These are phyloP conservation scores for Deroplatys truncata DNA, from an alignment of 2,888 invertebrate genomes.

Conservation along the genomic window DNA sequence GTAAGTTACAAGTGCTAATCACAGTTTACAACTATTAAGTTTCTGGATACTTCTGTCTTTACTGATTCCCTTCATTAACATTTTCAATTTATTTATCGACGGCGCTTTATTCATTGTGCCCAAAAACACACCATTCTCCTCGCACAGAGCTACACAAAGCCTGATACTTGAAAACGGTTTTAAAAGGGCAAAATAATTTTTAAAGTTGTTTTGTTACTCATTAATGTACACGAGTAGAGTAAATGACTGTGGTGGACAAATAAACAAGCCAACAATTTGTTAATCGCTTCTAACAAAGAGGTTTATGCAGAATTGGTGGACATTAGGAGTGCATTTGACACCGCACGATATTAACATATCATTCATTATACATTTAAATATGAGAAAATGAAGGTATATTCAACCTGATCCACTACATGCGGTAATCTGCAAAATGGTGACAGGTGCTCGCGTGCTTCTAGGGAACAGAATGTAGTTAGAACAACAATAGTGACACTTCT, in stretches of 20 bases:
- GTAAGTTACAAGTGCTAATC: too few species aligned
- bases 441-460: background rate
- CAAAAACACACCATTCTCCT: too few species aligned
- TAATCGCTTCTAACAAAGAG: background rate
- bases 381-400: background rate
- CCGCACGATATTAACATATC: background rate
- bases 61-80: too few species aligned
- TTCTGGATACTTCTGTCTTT: too few species aligned
- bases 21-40: too few species aligned
- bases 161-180: background rate
- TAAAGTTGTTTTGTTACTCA: background rate
- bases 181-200: background rate
- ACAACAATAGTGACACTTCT: too few species aligned
- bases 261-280: background rate
- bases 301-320: background rate
- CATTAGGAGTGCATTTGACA: background rate
- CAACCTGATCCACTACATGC: background rate
- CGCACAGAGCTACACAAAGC: too few species aligned
- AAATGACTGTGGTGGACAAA: background rate
- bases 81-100: too few species aligned
- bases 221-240: background rate
- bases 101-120: too few species aligned
- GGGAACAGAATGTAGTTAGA: too few species aligned
- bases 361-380: background rate
- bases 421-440: background rate